Evolutionary conservation across 2,113 vertebrate species (phyloP).

Genomic region (Chloropsis cyanopogon): DNA sequence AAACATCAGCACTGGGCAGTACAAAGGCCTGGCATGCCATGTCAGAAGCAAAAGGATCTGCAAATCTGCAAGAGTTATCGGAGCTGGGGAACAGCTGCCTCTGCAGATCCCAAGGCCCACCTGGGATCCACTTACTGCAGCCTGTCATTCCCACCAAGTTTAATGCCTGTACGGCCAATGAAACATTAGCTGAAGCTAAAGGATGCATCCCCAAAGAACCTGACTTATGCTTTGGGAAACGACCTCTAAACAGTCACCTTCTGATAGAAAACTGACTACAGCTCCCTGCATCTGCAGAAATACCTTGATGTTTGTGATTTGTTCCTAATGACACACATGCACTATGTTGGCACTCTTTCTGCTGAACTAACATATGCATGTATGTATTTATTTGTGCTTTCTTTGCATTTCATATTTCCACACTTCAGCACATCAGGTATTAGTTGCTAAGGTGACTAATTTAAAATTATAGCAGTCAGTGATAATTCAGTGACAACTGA

Average conservation of each 20-base stretch:
- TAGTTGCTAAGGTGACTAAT: slow-evolving; percentile 30
- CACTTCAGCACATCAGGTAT: not conserved
- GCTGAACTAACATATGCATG: not conserved
- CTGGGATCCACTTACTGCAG: slow-evolving; percentile 66
- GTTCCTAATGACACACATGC: not conserved
- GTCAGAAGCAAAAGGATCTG: slow-evolving; percentile 66
- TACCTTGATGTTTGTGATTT: not conserved
- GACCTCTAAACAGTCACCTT: slow-evolving; percentile 58
- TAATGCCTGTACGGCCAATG: slow-evolving; percentile 67
- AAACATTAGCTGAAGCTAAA: slow-evolving; percentile 66
- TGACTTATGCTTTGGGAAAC: slow-evolving; percentile 24
- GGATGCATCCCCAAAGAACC: slow-evolving; percentile 61
- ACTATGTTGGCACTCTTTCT: not conserved
- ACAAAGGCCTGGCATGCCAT: slow-evolving; percentile 59
- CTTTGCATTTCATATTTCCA: slow-evolving; percentile 17
- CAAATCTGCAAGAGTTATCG: slow-evolving; percentile 63
- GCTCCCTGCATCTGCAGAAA: slow-evolving; percentile 16
- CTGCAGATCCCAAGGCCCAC: slow-evolving; percentile 59
- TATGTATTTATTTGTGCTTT: not conserved
- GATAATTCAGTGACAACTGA: not conserved
- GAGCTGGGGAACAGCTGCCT: slow-evolving; percentile 69
- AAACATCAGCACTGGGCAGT: slow-evolving; percentile 58
- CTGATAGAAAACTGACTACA: not conserved
- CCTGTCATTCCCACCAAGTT: slow-evolving; percentile 50
- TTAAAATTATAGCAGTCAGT: slow-evolving; percentile 29